Percentiles rank a stretch among this genome's conserved stretches.
Conservation (phyloP, 2,888 invertebrate genomes). For the Drosophila atroscutellata region DNA sequence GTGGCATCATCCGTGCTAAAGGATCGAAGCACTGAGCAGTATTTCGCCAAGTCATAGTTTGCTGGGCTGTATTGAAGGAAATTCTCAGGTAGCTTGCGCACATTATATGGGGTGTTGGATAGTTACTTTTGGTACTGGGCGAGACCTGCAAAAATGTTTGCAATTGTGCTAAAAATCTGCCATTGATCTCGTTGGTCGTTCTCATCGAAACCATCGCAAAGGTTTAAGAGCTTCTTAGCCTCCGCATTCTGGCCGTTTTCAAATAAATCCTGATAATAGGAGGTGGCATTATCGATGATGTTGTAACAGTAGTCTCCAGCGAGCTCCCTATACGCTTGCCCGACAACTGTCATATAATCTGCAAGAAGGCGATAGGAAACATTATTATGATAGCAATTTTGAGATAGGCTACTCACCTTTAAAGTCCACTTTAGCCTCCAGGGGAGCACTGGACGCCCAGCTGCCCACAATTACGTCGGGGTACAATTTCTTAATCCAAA, state of each 20-base stretch:
- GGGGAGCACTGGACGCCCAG: conserved; percentile 88
- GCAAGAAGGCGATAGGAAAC: neutral
- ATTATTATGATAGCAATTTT: neutral
- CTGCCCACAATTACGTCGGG: conserved; percentile 87
- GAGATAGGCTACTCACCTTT: conserved; percentile 60
- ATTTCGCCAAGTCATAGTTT: conserved; percentile 43
- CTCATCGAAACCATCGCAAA: conserved; percentile 66
- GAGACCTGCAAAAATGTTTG: conserved; percentile 69
- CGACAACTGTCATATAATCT: conserved; percentile 75
- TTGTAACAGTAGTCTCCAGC: conserved; percentile 70
- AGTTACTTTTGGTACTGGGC: conserved; percentile 73
- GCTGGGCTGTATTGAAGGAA: conserved; percentile 37
- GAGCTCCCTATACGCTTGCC: conserved; percentile 56
- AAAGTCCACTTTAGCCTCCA: conserved; percentile 87
- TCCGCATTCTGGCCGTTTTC: conserved; percentile 32
- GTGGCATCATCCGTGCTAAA: conserved; percentile 54
- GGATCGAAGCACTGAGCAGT: conserved; percentile 53
- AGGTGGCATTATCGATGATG: conserved; percentile 64
- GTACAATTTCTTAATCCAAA: conserved; percentile 88
- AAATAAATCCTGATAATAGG: conserved; percentile 61
- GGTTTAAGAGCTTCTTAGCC: conserved; percentile 61
- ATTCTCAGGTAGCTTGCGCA: neutral
- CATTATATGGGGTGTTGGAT: accelerated
- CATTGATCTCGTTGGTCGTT: conserved; percentile 59
- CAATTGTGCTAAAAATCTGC: conserved; percentile 70